A percentile compares a stretch with the other conserved stretches of the same genome.
Conservation (phyloP, 1,140 invertebrate species). For the Camponotus floridanus region DNA sequence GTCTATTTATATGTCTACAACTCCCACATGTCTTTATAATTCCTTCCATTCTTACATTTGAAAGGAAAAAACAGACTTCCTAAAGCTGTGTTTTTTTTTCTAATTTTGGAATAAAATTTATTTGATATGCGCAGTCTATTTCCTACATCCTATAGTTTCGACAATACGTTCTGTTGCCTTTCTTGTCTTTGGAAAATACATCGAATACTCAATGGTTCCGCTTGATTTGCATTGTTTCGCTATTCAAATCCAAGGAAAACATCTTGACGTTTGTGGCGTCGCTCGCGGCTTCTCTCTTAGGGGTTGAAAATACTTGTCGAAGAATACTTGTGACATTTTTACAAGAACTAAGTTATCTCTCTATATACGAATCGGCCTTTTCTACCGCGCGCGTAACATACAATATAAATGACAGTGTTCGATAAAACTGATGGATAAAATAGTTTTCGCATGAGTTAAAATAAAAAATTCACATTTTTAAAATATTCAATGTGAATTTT, state of each 20-base stretch:
- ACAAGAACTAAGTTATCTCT: neutral
- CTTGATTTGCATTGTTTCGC: conserved; percentile 51
- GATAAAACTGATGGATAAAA: neutral
- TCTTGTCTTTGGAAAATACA: conserved; percentile 9
- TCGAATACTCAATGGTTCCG: conserved; percentile 15
- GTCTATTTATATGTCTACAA: no score
- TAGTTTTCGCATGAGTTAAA: neutral
- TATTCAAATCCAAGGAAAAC: conserved; percentile 49
- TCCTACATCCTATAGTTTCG: neutral
- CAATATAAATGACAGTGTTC: neutral
- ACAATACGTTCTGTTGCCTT: neutral
- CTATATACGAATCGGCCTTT: conserved; percentile 1
- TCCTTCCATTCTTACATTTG: no score
- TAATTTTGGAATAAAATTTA: no score
- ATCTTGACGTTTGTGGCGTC: conserved; percentile 43
- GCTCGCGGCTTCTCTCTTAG: conserved; percentile 46
- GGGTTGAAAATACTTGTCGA: conserved; percentile 9
- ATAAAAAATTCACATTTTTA: neutral
- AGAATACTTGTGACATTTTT: conserved; percentile 41
- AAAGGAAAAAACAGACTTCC: no score
- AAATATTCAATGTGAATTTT: neutral
- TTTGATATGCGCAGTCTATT: no score
- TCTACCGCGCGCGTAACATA: neutral
- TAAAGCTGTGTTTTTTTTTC: no score
- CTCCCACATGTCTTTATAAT: no score